phyloP scores from a whole-genome alignment of 2,888 invertebrate genomes.

The Mamestra brassicae region DNA sequence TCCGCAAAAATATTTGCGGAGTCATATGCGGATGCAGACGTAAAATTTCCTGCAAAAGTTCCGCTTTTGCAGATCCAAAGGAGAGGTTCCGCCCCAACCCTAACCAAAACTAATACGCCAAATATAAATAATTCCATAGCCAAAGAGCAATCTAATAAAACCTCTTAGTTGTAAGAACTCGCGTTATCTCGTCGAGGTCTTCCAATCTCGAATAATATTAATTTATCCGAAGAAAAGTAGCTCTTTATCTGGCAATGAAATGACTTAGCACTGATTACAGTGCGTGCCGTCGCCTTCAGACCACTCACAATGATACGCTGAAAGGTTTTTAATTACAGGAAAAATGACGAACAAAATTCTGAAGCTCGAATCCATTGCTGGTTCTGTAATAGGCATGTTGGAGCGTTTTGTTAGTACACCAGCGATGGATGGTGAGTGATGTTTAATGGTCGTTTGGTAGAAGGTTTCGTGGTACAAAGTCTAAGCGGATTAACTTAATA shows the following conservation, averaged over 20 bases:
- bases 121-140: constrained; percentile 45
- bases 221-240: constrained; percentile 78
- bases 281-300: constrained; percentile 68
- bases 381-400: neutral
- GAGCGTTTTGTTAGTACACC: fast-evolving
- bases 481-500: constrained; percentile 82
- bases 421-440: constrained; percentile 22
- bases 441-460: fast-evolving
- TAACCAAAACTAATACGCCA: constrained; percentile 11
- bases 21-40: neutral
- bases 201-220: constrained; percentile 78
- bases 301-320: constrained; percentile 40
- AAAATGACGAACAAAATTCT: neutral
- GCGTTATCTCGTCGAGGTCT: constrained; percentile 63
- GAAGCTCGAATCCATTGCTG: constrained; percentile 9
- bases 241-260: constrained; percentile 79
- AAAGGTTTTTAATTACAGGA: constrained; percentile 53
- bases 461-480: constrained; percentile 36
- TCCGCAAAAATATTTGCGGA: neutral
- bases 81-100: neutral
- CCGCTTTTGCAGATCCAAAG: neutral
- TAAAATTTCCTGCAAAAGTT: neutral
- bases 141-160: constrained; percentile 55
- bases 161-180: constrained; percentile 48
- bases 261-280: constrained; percentile 84